phyloP scores from a whole-genome alignment of 2,797 vertebrate genomes.

The Acrocephalus scirpaceus region DNA sequence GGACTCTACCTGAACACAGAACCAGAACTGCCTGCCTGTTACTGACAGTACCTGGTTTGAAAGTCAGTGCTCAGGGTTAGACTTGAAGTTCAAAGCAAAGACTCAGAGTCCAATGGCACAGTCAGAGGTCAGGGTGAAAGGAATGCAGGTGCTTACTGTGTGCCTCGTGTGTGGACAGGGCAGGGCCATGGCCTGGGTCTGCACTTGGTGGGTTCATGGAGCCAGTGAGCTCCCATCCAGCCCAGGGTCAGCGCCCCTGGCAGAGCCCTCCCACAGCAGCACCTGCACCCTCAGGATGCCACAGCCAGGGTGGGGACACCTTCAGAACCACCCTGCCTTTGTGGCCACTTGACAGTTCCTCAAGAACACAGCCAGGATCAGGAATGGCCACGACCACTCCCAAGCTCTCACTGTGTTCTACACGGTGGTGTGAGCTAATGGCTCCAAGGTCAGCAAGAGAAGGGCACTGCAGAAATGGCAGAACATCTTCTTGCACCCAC shows the following conservation, averaged over 20 bases:
- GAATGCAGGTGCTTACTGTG: background rate
- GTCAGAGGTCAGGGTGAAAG: too few relatives aligned
- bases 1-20: too few relatives aligned
- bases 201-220: background rate
- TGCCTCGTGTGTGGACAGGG: background rate
- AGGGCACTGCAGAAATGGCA: background rate
- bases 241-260: background rate
- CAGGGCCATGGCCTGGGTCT: background rate
- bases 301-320: background rate
- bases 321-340: background rate
- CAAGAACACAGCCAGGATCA: background rate
- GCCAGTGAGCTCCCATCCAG: background rate
- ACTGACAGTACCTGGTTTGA: too few relatives aligned
- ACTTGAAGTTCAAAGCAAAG: too few relatives aligned
- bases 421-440: too few relatives aligned
- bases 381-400: background rate
- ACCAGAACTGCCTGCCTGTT: too few relatives aligned
- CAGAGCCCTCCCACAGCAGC: too few relatives aligned
- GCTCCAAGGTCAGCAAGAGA: background rate
- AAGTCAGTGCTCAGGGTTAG: too few relatives aligned
- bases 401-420: background rate
- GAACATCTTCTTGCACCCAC: background rate
- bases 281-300: background rate
- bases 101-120: too few relatives aligned
- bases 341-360: background rate